Conservation (phyloP, 2,113 vertebrate species). For the Cathartes aura region DNA sequence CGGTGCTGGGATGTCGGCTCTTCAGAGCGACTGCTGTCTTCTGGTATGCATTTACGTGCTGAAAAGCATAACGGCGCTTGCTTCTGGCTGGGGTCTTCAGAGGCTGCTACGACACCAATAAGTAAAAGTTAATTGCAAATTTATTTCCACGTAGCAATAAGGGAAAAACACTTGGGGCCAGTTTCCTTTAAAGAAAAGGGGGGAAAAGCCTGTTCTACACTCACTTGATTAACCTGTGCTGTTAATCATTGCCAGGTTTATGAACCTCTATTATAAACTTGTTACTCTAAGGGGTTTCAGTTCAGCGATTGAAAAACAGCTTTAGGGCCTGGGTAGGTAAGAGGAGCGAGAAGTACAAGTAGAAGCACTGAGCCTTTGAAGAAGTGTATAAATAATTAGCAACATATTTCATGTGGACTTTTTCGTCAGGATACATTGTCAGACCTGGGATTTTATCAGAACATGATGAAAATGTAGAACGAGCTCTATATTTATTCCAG, state of each 20-base stretch:
- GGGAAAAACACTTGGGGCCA: slow-evolving; percentile 46
- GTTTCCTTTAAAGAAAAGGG: slow-evolving; percentile 29
- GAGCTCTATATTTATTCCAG: neutral
- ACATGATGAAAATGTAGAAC: slow-evolving; percentile 35
- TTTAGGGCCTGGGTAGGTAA: slow-evolving; percentile 58
- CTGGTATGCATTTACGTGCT: accelerated
- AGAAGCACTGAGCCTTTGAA: slow-evolving; percentile 68
- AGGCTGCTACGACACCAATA: neutral
- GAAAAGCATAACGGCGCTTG: neutral
- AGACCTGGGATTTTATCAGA: slow-evolving; percentile 37
- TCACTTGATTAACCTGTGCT: slow-evolving; percentile 58
- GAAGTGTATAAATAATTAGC: slow-evolving; percentile 74
- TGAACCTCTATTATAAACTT: slow-evolving; percentile 64
- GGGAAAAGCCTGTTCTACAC: slow-evolving; percentile 31
- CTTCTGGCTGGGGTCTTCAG: neutral
- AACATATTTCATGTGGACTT: slow-evolving; percentile 48
- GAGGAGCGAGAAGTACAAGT: slow-evolving; percentile 11
- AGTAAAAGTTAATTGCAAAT: slow-evolving; percentile 60
- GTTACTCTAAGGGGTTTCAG: slow-evolving; percentile 64
- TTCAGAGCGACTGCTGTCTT: accelerated
- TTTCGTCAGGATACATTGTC: neutral
- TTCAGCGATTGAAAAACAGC: slow-evolving; percentile 72
- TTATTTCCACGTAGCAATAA: neutral
- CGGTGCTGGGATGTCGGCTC: neutral
- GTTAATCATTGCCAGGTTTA: slow-evolving; percentile 67